phyloP scores from a whole-genome alignment of 2,113 vertebrate species.

The Eulacestoma nigropectus region DNA sequence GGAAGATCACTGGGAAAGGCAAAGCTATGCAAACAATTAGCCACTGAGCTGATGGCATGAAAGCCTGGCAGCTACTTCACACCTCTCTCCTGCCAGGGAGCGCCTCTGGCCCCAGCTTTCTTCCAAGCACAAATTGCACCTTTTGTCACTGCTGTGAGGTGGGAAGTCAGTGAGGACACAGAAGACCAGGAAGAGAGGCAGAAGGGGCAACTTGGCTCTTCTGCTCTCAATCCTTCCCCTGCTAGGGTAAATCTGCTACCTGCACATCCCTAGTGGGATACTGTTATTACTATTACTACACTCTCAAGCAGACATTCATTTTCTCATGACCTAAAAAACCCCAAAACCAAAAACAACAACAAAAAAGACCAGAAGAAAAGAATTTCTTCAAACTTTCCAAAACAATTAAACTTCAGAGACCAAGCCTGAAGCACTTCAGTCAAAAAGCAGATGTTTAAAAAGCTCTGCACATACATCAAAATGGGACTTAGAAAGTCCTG shows the following conservation, averaged over 20 bases:
- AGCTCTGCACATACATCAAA: background rate
- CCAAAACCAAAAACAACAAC: background rate
- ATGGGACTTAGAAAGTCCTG: background rate
- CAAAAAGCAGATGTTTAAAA: background rate
- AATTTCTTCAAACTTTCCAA: background rate
- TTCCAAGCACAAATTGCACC: background rate
- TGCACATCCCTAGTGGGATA: background rate
- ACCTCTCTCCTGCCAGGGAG: background rate
- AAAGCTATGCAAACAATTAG: background rate
- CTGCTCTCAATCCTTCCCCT: background rate
- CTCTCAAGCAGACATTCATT: background rate
- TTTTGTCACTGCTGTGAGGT: background rate
- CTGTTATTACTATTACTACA: background rate
- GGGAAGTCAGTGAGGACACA: background rate
- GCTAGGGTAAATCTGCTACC: background rate
- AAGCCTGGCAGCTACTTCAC: background rate
- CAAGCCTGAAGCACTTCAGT: background rate
- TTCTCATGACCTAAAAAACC: background rate
- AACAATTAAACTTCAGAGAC: conserved; percentile 11
- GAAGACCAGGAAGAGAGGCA: background rate
- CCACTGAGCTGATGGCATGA: background rate
- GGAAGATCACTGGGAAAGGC: background rate
- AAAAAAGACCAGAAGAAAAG: background rate
- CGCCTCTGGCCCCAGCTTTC: background rate
- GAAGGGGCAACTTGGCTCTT: background rate